These are phyloP conservation scores for Varanus salvator DNA, from an alignment of 2,113 vertebrate species.

Conservation along the genomic window DNA sequence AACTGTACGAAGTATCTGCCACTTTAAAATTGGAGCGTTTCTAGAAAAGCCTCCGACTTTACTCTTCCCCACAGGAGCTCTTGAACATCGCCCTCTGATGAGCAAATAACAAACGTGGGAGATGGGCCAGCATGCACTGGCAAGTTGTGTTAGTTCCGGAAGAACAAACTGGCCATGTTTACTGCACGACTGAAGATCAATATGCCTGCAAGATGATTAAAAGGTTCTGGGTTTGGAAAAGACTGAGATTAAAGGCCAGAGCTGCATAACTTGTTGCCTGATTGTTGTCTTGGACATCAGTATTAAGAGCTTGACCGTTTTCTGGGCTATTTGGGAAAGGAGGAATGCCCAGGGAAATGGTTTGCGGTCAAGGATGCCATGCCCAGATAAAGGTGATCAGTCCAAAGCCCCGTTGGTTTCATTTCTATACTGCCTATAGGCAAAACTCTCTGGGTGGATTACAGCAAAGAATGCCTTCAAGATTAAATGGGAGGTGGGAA, in stretches of 20 bases:
- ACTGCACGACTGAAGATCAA: constrained; percentile 61
- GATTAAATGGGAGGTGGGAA: not conserved
- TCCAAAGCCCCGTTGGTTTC: too few species aligned
- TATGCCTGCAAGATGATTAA: constrained; percentile 55
- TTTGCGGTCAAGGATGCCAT: not conserved
- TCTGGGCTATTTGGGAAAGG: constrained; percentile 38
- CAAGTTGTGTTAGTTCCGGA: constrained; percentile 51
- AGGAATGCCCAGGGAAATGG: constrained; percentile 29
- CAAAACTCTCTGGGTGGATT: too few species aligned
- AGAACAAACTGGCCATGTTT: constrained; percentile 57
- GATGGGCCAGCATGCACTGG: constrained; percentile 31
- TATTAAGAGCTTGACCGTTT: constrained; percentile 42
- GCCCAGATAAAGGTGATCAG: not conserved
- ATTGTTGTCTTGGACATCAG: not conserved
- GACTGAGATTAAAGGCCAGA: constrained; percentile 55
- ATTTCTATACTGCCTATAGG: too few species aligned
- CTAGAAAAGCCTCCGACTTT: not conserved
- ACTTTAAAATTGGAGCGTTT: not conserved
- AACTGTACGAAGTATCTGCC: not conserved
- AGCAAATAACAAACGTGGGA: constrained; percentile 43
- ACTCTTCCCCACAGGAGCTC: constrained; percentile 24
- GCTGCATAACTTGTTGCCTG: not conserved
- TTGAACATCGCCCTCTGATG: constrained; percentile 37
- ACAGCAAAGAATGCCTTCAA: not conserved
- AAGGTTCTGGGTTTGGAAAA: constrained; percentile 45